Evolutionary conservation across 2,888 invertebrate species (phyloP).

Genomic region (Athalia rosae): DNA sequence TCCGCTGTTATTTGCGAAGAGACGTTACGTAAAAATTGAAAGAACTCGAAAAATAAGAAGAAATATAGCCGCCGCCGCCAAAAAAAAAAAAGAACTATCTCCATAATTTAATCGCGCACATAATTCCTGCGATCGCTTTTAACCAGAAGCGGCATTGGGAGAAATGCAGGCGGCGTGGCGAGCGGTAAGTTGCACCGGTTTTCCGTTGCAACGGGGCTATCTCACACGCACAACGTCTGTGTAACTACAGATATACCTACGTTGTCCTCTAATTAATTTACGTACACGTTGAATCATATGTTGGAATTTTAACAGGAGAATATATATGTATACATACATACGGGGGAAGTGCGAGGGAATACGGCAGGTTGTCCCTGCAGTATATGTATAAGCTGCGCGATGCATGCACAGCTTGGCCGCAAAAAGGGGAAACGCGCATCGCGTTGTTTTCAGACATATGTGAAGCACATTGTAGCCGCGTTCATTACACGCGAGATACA

Average conservation of each 20-base stretch:
- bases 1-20: too few species aligned
- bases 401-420: constrained; percentile 13
- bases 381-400: neutral
- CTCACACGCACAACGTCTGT: too few species aligned
- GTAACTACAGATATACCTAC: neutral
- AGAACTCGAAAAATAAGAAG: too few species aligned
- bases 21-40: too few species aligned
- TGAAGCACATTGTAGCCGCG: constrained; percentile 52
- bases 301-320: constrained; percentile 45
- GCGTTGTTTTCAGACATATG: constrained; percentile 52
- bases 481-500: too few species aligned
- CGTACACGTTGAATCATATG: constrained; percentile 40
- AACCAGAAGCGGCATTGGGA: too few species aligned
- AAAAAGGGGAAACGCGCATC: constrained; percentile 30
- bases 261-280: constrained; percentile 38
- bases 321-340: neutral
- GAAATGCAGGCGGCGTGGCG: too few species aligned
- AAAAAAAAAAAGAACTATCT: too few species aligned
- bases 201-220: too few species aligned
- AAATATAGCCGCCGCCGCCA: too few species aligned
- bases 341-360: neutral
- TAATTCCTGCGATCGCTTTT: too few species aligned
- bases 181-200: neutral
- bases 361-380: constrained; percentile 33
- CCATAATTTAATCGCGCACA: too few species aligned